These are phyloP conservation scores for Caenorhabditis virilis DNA, from an alignment of 2,888 invertebrate genomes.

Conservation along the genomic window DNA sequence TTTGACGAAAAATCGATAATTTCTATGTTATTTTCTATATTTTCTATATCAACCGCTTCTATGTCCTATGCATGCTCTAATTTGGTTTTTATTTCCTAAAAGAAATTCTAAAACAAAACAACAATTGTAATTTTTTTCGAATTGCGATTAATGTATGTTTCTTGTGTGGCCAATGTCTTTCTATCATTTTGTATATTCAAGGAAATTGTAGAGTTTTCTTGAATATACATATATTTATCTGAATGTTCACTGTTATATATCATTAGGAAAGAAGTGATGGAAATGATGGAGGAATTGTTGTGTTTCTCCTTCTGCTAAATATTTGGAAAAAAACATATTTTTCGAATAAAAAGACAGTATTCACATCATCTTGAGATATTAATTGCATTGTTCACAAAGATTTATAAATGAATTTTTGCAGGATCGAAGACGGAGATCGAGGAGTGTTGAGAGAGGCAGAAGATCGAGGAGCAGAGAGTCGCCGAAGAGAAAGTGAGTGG, in stretches of 20 bases:
- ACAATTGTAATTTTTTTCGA: too few relatives aligned
- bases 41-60: conserved; percentile 1
- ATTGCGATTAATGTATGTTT: conserved; percentile 12
- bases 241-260: too few relatives aligned
- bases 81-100: too few relatives aligned
- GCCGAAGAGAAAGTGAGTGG: conserved; percentile 32
- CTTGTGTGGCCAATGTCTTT: conserved; percentile 27
- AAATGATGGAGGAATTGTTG: not conserved
- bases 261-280: not conserved
- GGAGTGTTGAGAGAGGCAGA: conserved; percentile 3
- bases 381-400: not conserved
- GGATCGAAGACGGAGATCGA: conserved; percentile 1
- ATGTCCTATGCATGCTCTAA: conserved; percentile 8
- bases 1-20: too few relatives aligned
- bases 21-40: not conserved
- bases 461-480: conserved; percentile 29
- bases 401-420: not conserved
- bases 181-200: too few relatives aligned
- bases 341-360: not conserved
- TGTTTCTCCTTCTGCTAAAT: not conserved
- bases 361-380: not conserved
- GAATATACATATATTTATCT: too few relatives aligned
- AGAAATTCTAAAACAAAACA: too few relatives aligned
- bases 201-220: too few relatives aligned
- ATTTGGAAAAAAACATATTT: not conserved